phyloP scores from a whole-genome alignment of 2,113 vertebrate species.

The Acanthisitta chloris region DNA sequence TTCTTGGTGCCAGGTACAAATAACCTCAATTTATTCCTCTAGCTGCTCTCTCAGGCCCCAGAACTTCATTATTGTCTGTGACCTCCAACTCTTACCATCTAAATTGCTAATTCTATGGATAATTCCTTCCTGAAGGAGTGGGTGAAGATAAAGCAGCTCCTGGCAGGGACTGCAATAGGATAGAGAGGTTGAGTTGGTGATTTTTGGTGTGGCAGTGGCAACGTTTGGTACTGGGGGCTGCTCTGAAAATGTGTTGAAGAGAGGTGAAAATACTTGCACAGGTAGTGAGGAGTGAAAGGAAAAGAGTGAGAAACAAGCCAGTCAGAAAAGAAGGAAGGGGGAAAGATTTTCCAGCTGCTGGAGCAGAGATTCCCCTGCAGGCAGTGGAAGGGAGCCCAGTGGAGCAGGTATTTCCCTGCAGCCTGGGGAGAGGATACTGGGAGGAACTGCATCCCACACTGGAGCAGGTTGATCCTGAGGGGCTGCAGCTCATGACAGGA shows the following conservation, averaged over 20 bases:
- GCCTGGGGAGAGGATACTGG: not conserved
- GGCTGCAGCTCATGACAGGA: not conserved
- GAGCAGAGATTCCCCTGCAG: not conserved
- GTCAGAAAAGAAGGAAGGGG: not conserved
- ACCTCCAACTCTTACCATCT: not conserved
- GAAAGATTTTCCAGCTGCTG: not conserved
- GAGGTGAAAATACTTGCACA: not conserved
- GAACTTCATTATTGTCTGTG: not conserved
- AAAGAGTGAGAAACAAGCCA: not conserved
- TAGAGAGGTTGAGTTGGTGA: not conserved
- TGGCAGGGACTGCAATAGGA: not conserved
- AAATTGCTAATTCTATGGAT: not conserved
- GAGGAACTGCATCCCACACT: too few species aligned
- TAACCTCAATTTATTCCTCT: not conserved
- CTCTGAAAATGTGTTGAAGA: not conserved
- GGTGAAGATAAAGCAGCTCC: not conserved
- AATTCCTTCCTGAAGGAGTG: not conserved
- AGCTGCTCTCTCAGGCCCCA: not conserved
- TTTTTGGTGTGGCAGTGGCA: not conserved
- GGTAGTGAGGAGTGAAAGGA: not conserved
- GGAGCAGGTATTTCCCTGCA: not conserved
- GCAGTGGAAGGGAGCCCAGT: fast-evolving
- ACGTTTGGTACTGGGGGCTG: not conserved
- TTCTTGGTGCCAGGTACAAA: not conserved
- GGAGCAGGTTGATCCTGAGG: not conserved